These are phyloP conservation scores for Bambusicola thoracicus DNA, from an alignment of 2,113 vertebrate genomes.

Conservation along the genomic window DNA sequence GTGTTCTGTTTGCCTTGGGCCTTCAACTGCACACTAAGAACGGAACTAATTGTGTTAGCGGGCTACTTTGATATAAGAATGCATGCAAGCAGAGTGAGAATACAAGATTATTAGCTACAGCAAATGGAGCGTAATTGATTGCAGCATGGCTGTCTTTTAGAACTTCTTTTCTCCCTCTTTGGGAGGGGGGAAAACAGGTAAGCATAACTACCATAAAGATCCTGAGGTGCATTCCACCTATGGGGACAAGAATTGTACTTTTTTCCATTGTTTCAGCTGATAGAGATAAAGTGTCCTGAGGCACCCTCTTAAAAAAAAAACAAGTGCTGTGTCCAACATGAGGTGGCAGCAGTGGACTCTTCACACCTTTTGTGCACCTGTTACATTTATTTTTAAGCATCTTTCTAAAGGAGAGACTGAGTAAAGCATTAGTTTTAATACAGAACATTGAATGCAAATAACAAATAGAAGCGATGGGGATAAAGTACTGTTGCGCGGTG, in stretches of 20 bases:
- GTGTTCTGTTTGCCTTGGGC: not conserved
- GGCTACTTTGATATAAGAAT: not conserved
- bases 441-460: not conserved
- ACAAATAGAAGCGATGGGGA: not conserved
- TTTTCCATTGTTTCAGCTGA: not conserved
- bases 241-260: not conserved
- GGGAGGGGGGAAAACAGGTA: not conserved
- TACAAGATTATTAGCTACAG: not conserved
- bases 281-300: not conserved
- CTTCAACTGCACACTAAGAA: rapidly evolving
- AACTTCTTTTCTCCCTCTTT: not conserved
- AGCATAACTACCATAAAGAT: not conserved
- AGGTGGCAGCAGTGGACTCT: conserved; percentile 32
- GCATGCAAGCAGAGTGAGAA: not conserved
- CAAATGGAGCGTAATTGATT: not conserved
- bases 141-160: not conserved
- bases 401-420: not conserved
- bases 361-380: not conserved
- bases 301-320: not conserved
- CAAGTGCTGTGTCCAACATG: not conserved
- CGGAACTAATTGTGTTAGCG: not conserved
- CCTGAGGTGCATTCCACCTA: not conserved
- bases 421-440: not conserved
- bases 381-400: not conserved
- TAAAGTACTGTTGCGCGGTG: not conserved